Evolutionary conservation across 2,888 invertebrate species (phyloP), one percentile per base, ranked within the genome.

Genomic region (Eupelmus urozonus): DNA sequence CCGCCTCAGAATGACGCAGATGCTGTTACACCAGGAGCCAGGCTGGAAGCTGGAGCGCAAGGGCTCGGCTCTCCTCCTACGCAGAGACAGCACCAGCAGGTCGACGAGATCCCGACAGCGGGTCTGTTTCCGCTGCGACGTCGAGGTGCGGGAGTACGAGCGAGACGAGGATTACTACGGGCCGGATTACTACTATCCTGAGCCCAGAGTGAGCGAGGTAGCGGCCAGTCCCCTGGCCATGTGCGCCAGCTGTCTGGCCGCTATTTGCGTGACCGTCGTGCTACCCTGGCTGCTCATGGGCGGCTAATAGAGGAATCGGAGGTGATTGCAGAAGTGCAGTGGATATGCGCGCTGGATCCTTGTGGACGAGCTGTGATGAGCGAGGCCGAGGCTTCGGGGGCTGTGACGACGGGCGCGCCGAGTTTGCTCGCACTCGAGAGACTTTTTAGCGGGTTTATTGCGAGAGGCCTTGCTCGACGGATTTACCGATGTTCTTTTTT

Each of bases 61-160:
- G 60, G 89, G 89, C 25, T 88, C 89, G 66, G 87, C 87, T 1
- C 77, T 89, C 34, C 81, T 89, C 57, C 77, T 89, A 63, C 82
- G 89, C 13, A 84, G 89, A 34, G 89, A 89, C 82, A 88, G 76
- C 55, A 25, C 16, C 34, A 49, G 34, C 34, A 42, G 62, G 20
- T 85, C 86, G 16, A 85, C 87, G 71, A 83, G 87, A 82, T 84
- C 87, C 81, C 84, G 83, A 55, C 85, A 86, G 16, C 83, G 91
- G 34, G 92, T 92, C 51, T 91, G 91, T 82, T 92, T 92, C 84
- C 91, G 91, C 18, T 91, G 91, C 85, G 91, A 92, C 84, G 92
- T 92, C 7, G 91, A 92, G 82, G 90, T 92, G 11, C 89, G 90
- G 55, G 92, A 92, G 83, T 92, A 91, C 87, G 90, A 90, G 81